Evolutionary conservation across 2,888 invertebrate genomes (phyloP).

Genomic region (Aporophyla nigra): DNA sequence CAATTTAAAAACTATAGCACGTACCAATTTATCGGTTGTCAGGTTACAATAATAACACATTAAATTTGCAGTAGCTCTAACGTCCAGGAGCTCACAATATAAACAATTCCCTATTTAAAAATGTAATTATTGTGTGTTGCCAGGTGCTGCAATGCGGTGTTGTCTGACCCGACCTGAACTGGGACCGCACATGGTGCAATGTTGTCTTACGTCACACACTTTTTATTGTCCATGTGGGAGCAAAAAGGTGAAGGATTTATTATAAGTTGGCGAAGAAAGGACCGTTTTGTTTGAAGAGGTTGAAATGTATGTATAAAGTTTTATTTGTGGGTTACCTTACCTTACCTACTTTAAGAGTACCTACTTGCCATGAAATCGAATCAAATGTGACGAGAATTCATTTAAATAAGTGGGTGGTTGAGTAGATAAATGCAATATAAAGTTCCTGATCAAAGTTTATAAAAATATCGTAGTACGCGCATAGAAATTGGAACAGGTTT

Average conservation of each 20-base stretch:
- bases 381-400: neutral
- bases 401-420: neutral
- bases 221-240: conserved; percentile 34
- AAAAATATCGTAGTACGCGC: neutral
- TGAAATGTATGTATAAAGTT: conserved; percentile 16
- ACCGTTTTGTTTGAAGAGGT: conserved; percentile 41
- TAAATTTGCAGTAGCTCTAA: conserved; percentile 10
- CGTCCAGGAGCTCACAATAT: conserved; percentile 15
- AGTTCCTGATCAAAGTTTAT: neutral
- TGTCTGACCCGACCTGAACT: conserved; percentile 33
- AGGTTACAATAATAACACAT: conserved; percentile 26
- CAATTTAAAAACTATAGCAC: neutral
- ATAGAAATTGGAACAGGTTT: neutral
- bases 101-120: conserved; percentile 45
- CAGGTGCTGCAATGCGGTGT: conserved; percentile 62
- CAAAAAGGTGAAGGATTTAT: conserved; percentile 45
- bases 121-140: conserved; percentile 40
- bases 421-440: neutral
- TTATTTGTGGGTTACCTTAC: neutral
- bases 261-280: conserved; percentile 21
- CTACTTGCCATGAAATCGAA: neutral
- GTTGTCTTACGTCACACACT: conserved; percentile 45
- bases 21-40: conserved; percentile 6
- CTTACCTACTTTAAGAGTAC: neutral
- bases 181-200: conserved; percentile 50